phyloP scores from a whole-genome alignment of 1,140 invertebrate genomes.

The Drosophila tristis region DNA sequence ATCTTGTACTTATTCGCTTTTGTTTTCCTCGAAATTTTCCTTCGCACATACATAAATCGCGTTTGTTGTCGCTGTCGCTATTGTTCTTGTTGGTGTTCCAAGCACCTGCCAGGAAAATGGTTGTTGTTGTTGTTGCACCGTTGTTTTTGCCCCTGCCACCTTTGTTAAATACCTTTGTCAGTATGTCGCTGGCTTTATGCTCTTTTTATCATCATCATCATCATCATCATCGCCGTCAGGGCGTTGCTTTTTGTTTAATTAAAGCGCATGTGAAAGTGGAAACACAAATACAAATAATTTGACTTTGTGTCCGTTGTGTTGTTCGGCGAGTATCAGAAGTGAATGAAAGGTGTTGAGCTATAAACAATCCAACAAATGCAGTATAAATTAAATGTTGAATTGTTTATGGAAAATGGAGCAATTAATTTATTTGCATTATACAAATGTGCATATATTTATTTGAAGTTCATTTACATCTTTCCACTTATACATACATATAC shows the following conservation, averaged over 20 bases:
- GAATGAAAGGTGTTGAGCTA: neutral
- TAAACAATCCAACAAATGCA: neutral
- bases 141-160: constrained; percentile 41
- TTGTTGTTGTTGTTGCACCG: constrained; percentile 38
- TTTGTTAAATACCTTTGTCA: constrained; percentile 49
- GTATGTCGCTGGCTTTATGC: constrained; percentile 27
- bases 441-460: neutral
- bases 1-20: constrained; percentile 30
- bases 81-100: constrained; percentile 18
- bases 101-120: constrained; percentile 60
- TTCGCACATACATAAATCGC: constrained; percentile 38
- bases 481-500: too few relatives aligned
- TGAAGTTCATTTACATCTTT: neutral
- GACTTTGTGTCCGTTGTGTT: constrained; percentile 1
- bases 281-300: constrained; percentile 12
- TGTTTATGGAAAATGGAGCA: too few relatives aligned
- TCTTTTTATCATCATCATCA: constrained; percentile 33
- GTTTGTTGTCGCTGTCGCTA: constrained; percentile 10
- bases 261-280: constrained; percentile 46
- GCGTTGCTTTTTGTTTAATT: constrained; percentile 51
- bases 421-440: neutral
- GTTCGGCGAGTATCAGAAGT: neutral
- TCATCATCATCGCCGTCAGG: constrained; percentile 10
- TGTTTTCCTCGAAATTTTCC: constrained; percentile 17
- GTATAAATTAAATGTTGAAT: too few relatives aligned